Evolutionary conservation across 2,113 vertebrate species (phyloP).

Genomic region (Cinclus cinclus): DNA sequence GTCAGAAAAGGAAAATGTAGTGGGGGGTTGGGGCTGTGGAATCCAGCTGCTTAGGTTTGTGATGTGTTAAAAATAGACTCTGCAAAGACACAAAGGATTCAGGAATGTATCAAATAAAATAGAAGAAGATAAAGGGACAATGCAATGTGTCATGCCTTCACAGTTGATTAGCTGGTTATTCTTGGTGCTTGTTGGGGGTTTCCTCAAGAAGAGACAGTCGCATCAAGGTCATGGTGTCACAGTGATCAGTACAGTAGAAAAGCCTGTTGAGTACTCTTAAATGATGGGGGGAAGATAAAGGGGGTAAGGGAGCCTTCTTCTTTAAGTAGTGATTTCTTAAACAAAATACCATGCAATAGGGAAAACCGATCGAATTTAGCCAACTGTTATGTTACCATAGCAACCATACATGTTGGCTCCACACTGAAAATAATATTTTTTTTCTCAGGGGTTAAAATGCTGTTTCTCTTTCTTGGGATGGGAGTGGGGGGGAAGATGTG

Average conservation of each 20-base stretch:
- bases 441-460: neutral
- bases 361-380: conserved; percentile 23
- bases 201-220: neutral
- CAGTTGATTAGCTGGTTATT: neutral
- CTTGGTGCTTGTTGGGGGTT: neutral
- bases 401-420: conserved; percentile 34
- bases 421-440: neutral
- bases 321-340: conserved; percentile 15
- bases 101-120: neutral
- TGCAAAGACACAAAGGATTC: neutral
- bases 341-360: conserved; percentile 40
- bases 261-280: neutral
- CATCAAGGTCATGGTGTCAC: neutral
- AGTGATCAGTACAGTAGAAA: neutral
- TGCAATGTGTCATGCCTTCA: neutral
- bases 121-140: neutral
- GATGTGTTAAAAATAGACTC: neutral
- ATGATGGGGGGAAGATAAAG: neutral
- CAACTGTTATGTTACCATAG: conserved; percentile 50
- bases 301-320: neutral
- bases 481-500: neutral
- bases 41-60: neutral
- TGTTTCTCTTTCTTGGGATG: neutral
- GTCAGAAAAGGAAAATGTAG: neutral
- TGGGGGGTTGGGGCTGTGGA: too few species aligned